Evolutionary conservation across 2,888 invertebrate genomes (phyloP), one percentile per base, ranked within the genome.

Genomic region (Lysandra coridon): DNA sequence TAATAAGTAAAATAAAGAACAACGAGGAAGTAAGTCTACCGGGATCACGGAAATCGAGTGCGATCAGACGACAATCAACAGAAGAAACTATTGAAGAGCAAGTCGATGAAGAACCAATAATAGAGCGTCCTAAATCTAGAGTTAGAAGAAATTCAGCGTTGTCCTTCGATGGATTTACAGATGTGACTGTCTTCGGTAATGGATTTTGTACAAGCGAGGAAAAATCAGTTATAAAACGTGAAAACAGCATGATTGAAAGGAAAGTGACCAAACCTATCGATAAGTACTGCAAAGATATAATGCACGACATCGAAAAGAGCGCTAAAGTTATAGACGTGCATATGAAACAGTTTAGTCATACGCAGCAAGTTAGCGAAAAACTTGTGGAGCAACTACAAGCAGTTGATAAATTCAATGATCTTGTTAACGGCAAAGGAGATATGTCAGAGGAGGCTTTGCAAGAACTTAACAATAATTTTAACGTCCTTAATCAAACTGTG

Each of bases 261-360:
- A 91, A 86, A 82, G 37, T 87, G 2, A 88, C 86, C 0, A 93
- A 91, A 82, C 90, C 91, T 1, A 85, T 93, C 60, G 93, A 94
- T 0, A 92, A 90, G 80, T 94, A 92, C 82, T 93, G 94, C 83
- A 92, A 91, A 84, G 92, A 92, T 40, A 92, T 95, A 1, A 91
- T 94, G 1, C 89, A 91, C 78, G 93, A 93, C 79, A 92, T 94
- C 80, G 93, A 94, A 80, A 93, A 90, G 80, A 94, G 92, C 77
- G 90, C 85, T 80, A 90, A 91, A 87, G 89, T 93, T 1, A 95
- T 95, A 57, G 95, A 95, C 79, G 91, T 87, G 80, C 95, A 96
- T 80, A 91, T 95, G 83, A 92, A 92, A 81, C 91, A 93, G 77
- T 93, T 95, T 78, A 92, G 91, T 81, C 87, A 86, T 23, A 90